phyloP scores from a whole-genome alignment of 2,113 vertebrate species.

The Argyrosomus japonicus region DNA sequence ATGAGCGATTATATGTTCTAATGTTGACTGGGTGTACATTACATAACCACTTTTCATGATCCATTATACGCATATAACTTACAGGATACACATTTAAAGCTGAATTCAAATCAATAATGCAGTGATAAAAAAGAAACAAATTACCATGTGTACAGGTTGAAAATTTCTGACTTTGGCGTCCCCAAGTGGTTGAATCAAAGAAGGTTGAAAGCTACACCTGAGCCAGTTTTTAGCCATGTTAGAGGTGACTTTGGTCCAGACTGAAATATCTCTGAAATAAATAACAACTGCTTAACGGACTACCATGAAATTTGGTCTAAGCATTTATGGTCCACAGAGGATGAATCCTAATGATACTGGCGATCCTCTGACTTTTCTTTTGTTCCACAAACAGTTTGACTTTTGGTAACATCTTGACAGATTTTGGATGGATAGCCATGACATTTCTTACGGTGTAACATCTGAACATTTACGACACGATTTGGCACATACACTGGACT shows the following conservation, averaged over 20 bases:
- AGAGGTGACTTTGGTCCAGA: background rate
- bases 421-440: too few species aligned
- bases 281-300: background rate
- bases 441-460: background rate
- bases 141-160: background rate
- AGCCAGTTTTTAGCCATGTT: background rate
- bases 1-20: constrained; percentile 52
- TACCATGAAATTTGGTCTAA: background rate
- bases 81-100: background rate
- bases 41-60: constrained; percentile 16
- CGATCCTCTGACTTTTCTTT: too few species aligned
- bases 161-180: too few species aligned
- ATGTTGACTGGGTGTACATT: constrained; percentile 41
- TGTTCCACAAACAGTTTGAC: too few species aligned
- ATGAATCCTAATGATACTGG: background rate
- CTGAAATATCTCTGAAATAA: background rate
- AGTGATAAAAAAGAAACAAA: background rate
- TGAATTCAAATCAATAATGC: background rate
- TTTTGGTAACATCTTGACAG: too few species aligned
- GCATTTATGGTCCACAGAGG: background rate
- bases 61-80: constrained; percentile 5
- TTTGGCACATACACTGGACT: too few species aligned
- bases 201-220: background rate
- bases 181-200: background rate
- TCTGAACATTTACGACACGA: too few species aligned